A percentile compares a stretch with the other conserved stretches of the same genome.
Conservation (phyloP, 2,113 vertebrate genomes). For the Pelecanus crispus region DNA sequence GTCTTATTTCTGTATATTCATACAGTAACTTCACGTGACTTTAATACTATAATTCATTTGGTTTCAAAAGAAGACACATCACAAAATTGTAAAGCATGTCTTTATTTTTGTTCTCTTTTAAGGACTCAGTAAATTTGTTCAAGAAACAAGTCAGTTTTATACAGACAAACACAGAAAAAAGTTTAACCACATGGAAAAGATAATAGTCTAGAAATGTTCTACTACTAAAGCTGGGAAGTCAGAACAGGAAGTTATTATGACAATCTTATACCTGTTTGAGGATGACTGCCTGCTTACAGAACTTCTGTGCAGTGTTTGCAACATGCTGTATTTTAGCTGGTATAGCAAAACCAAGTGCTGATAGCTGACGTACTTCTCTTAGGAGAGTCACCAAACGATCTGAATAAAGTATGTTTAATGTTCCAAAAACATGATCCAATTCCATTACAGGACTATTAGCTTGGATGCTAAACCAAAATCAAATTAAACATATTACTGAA, state of each 20-base stretch:
- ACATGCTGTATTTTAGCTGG: slow-evolving; percentile 88
- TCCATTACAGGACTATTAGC: slow-evolving; percentile 91
- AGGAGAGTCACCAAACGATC: slow-evolving; percentile 88
- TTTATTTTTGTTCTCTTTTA: background rate
- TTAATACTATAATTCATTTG: background rate
- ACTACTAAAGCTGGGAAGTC: background rate
- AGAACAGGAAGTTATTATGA: background rate
- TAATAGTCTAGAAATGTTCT: background rate
- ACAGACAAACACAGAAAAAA: background rate
- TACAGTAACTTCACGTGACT: background rate
- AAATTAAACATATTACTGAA: background rate
- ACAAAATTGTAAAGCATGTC: background rate
- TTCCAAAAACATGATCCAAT: slow-evolving; percentile 85
- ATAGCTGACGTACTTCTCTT: slow-evolving; percentile 92
- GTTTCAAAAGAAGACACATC: background rate
- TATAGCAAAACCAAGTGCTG: slow-evolving; percentile 88
- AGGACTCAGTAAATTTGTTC: background rate
- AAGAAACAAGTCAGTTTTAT: background rate
- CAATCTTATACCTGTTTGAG: slow-evolving; percentile 84
- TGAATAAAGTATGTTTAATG: slow-evolving; percentile 91
- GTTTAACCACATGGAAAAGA: background rate
- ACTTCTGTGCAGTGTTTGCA: slow-evolving; percentile 87
- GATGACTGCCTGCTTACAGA: slow-evolving; percentile 92
- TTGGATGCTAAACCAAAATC: slow-evolving; percentile 79
- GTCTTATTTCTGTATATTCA: background rate